Conservation (phyloP, 2,113 vertebrate species). For the Pygoscelis adeliae region DNA sequence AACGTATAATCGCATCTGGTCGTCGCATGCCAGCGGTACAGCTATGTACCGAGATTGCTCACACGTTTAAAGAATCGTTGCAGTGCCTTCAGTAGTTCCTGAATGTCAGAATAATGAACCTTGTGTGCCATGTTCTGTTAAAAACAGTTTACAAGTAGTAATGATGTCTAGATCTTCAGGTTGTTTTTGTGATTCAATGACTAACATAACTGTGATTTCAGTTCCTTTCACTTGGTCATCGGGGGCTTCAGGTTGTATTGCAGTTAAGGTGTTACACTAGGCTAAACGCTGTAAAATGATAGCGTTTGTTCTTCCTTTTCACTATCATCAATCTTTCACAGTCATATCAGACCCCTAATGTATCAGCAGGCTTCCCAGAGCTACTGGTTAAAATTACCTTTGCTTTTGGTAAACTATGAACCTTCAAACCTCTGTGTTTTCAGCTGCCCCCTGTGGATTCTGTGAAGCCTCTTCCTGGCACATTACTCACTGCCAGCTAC, state of each 20-base stretch:
- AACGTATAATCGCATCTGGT: background rate
- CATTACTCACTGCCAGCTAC: conserved; percentile 71
- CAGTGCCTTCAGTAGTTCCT: background rate
- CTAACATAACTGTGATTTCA: background rate
- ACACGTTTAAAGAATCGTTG: rapidly evolving
- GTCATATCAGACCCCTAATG: conserved; percentile 55
- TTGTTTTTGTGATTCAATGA: conserved; percentile 1
- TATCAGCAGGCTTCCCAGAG: conserved; percentile 73
- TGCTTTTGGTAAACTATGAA: conserved; percentile 70
- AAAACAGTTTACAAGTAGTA: background rate
- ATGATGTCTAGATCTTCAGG: background rate
- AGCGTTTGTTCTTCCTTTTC: conserved; percentile 74
- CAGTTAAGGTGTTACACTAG: conserved; percentile 66
- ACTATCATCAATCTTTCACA: conserved; percentile 76
- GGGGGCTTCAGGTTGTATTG: conserved; percentile 9
- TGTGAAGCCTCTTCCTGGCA: conserved; percentile 60
- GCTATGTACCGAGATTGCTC: background rate
- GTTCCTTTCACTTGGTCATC: conserved; percentile 15
- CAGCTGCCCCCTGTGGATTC: conserved; percentile 73
- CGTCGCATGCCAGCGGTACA: background rate
- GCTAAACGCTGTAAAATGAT: conserved; percentile 75
- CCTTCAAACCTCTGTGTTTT: conserved; percentile 70
- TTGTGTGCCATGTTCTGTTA: background rate
- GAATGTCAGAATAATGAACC: background rate
- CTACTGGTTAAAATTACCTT: conserved; percentile 74